A percentile compares a stretch with the other conserved stretches of the same genome.
phyloP scores from a whole-genome alignment of 1,140 invertebrate species.

The Drosophila ficusphila region DNA sequence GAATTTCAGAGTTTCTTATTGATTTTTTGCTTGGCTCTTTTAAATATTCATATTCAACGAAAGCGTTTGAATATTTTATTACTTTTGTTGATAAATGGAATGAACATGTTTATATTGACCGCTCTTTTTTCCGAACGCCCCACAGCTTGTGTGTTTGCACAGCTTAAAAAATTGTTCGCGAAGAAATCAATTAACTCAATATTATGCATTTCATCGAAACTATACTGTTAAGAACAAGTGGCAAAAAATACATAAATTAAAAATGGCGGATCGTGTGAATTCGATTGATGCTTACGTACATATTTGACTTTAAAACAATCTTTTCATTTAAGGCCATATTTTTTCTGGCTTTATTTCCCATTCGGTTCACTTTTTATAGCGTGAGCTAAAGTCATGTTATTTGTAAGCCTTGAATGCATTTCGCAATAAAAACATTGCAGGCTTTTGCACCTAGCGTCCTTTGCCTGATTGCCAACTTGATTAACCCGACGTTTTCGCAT shows the following conservation, averaged over 20 bases:
- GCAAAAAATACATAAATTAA: too few species aligned
- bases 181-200: conserved; percentile 70
- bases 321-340: neutral
- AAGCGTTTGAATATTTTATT: conserved; percentile 28
- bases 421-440: conserved; percentile 1
- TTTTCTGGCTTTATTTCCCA: neutral
- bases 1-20: too few species aligned
- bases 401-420: neutral
- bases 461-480: conserved; percentile 15
- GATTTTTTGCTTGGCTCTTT: neutral
- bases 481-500: conserved; percentile 24
- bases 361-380: neutral
- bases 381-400: conserved; percentile 1
- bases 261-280: too few species aligned
- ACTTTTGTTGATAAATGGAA: neutral
- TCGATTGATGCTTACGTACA: neutral
- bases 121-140: conserved; percentile 42
- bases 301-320: neutral
- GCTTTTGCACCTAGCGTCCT: neutral
- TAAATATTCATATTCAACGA: too few species aligned
- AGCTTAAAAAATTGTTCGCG: conserved; percentile 63
- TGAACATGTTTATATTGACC: neutral
- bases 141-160: conserved; percentile 46
- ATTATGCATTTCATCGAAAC: conserved; percentile 38
- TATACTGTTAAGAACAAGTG: neutral